phyloP scores from a whole-genome alignment of 2,113 vertebrate genomes.

The Entosphenus tridentatus region DNA sequence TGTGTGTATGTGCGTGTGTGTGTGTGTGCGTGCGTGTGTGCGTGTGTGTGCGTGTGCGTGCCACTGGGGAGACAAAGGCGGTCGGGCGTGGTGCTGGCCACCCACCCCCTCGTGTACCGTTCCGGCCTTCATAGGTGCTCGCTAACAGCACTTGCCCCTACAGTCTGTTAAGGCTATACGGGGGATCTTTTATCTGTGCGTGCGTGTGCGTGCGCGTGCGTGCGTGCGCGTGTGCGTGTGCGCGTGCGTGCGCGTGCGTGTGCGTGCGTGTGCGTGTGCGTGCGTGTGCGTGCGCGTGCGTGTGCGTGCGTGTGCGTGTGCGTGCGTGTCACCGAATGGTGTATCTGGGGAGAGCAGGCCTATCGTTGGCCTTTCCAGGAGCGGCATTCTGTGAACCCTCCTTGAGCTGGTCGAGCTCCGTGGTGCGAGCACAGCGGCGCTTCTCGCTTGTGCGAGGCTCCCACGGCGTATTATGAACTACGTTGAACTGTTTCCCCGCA shows the following conservation, averaged over 20 bases:
- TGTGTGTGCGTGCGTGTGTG: slow-evolving; percentile 1
- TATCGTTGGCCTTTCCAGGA: too few relatives aligned
- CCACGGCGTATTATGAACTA: too few relatives aligned
- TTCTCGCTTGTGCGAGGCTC: too few relatives aligned
- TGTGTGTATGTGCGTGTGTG: background rate
- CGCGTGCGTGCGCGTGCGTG: background rate
- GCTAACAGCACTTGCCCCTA: too few relatives aligned
- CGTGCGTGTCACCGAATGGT: background rate
- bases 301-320: background rate
- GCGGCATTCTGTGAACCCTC: too few relatives aligned
- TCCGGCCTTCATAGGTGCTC: too few relatives aligned
- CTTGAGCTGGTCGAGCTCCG: too few relatives aligned
- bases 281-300: background rate
- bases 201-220: background rate
- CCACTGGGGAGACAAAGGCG: background rate
- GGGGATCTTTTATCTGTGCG: too few relatives aligned
- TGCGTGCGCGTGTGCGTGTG: background rate
- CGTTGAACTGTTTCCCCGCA: too few relatives aligned
- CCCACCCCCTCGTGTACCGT: background rate
- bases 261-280: background rate
- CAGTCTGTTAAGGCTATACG: too few relatives aligned
- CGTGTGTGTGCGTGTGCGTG: slow-evolving; percentile 2
- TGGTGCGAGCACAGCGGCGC: too few relatives aligned
- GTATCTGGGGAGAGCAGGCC: too few relatives aligned
- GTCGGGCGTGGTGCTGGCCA: background rate